These are phyloP conservation scores for Linurgus olivaceus DNA, from an alignment of 2,797 vertebrate species.

Conservation along the genomic window DNA sequence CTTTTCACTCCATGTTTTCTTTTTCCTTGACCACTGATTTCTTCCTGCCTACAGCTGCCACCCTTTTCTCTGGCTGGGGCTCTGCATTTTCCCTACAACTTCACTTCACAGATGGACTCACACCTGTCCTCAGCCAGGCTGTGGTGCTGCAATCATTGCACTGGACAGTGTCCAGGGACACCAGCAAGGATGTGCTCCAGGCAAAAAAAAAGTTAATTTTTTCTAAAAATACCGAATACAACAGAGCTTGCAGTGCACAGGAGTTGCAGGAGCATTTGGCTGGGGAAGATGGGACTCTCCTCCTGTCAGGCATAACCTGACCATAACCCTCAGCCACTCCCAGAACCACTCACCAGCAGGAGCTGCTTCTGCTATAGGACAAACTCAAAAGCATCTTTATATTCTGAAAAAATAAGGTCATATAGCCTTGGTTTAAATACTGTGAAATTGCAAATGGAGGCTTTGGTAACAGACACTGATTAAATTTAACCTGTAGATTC, in stretches of 20 bases:
- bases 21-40: neutral
- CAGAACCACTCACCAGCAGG: neutral
- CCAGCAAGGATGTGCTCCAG: neutral
- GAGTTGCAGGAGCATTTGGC: neutral
- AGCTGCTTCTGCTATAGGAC: neutral
- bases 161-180: neutral
- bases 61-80: neutral
- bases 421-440: neutral
- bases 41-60: neutral
- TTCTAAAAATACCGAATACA: neutral
- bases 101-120: neutral
- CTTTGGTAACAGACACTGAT: neutral
- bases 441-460: neutral
- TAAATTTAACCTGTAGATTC: constrained; percentile 21
- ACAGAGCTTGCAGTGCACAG: neutral
- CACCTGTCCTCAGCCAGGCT: neutral
- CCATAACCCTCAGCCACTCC: neutral
- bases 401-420: neutral
- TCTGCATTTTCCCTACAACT: neutral
- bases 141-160: neutral
- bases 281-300: neutral
- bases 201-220: neutral
- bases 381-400: neutral
- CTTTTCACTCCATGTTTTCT: neutral
- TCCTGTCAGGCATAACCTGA: neutral